phyloP scores from a whole-genome alignment of 2,113 vertebrate genomes.

The Bothrops jararaca region DNA sequence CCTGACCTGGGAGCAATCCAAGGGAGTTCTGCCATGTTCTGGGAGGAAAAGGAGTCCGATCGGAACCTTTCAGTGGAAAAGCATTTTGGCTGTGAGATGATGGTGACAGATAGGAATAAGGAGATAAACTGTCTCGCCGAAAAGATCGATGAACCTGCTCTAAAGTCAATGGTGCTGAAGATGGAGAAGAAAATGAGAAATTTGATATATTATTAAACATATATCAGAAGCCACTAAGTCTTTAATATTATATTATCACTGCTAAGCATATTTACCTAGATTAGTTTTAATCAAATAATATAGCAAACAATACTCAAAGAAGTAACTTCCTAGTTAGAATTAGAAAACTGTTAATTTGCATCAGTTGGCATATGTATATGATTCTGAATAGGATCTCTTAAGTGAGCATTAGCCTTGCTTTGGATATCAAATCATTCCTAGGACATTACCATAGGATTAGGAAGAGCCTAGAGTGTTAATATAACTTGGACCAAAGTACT shows the following conservation, averaged over 20 bases:
- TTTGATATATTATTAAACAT: constrained; percentile 13
- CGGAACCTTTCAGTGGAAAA: constrained; percentile 54
- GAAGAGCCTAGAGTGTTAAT: neutral
- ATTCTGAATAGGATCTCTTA: neutral
- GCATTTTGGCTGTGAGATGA: constrained; percentile 55
- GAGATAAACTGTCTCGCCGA: constrained; percentile 51
- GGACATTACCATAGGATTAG: neutral
- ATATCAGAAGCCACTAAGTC: constrained; percentile 9
- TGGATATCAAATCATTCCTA: neutral
- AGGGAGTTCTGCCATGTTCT: constrained; percentile 64
- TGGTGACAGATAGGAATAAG: constrained; percentile 59
- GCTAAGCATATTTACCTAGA: neutral
- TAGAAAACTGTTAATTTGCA: neutral
- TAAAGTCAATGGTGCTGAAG: constrained; percentile 57
- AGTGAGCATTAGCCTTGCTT: neutral
- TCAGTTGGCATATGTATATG: neutral
- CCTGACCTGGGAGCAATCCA: constrained; percentile 62
- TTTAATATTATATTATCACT: rapidly evolving
- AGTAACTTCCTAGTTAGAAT: neutral
- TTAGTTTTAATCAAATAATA: neutral
- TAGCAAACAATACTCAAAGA: neutral
- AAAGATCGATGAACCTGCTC: constrained; percentile 62
- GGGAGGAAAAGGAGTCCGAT: constrained; percentile 66
- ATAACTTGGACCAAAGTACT: neutral
- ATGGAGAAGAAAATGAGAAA: constrained; percentile 34